A percentile compares a stretch with the other conserved stretches of the same genome.
phyloP scores from a whole-genome alignment of 2,888 invertebrate genomes.

The Pyralis farinalis region DNA sequence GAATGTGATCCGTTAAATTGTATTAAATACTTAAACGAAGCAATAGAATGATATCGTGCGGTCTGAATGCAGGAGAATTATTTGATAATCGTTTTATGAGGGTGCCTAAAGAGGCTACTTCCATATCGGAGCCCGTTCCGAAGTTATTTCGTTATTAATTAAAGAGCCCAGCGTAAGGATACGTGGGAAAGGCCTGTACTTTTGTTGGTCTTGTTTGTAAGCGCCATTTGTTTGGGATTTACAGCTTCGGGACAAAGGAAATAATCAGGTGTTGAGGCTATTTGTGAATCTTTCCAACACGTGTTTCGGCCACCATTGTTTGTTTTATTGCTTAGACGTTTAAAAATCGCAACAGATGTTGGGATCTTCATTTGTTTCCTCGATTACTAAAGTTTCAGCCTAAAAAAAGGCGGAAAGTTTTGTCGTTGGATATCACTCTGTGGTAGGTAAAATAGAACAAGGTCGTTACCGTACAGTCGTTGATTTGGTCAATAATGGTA shows the following conservation, averaged over 20 bases:
- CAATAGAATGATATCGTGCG: conserved; percentile 53
- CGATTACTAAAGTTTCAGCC: conserved; percentile 27
- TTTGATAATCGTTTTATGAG: conserved; percentile 77
- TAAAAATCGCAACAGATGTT: conserved; percentile 61
- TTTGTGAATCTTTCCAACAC: conserved; percentile 36
- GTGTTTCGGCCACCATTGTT: conserved; percentile 58
- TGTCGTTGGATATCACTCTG: conserved; percentile 22
- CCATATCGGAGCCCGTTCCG: conserved; percentile 57
- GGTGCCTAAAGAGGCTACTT: conserved; percentile 65
- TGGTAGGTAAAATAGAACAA: conserved; percentile 48
- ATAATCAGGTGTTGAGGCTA: conserved; percentile 52
- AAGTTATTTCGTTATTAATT: conserved; percentile 70
- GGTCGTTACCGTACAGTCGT: conserved; percentile 35
- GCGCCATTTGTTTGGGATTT: conserved; percentile 60
- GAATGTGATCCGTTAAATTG: conserved; percentile 63
- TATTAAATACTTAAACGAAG: conserved; percentile 54
- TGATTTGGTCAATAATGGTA: conserved; percentile 40
- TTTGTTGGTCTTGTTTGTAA: conserved; percentile 38
- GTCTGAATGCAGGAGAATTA: conserved; percentile 55
- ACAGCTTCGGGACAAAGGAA: conserved; percentile 51
- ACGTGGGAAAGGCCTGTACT: conserved; percentile 63
- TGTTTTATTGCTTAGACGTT: conserved; percentile 41
- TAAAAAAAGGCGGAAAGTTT: conserved; percentile 29
- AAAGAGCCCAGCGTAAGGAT: conserved; percentile 56
- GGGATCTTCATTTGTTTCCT: conserved; percentile 37